Evolutionary conservation across 2,113 vertebrate genomes (phyloP), one percentile per base, ranked within the genome.

Genomic region (Pollimyrus isidori): DNA sequence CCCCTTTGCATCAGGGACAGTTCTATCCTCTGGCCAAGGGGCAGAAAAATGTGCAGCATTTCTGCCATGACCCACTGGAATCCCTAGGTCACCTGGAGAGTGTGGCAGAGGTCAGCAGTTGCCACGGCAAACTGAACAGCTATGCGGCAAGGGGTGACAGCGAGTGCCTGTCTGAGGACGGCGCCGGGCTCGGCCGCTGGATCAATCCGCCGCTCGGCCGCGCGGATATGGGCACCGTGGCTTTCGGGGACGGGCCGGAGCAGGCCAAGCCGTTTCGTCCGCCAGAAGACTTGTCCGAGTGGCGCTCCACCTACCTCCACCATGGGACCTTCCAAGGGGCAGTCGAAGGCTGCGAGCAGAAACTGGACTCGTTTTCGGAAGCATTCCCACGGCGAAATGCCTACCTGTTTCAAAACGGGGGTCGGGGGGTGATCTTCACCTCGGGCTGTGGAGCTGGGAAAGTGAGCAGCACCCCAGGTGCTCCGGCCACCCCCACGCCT

Each of bases 291-390:
- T 58, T 0, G 7, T 46, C 30, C 26, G 52, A 0, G 13, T 21
- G 90, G 89, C 30, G 89, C 50, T 87, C 93, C 3, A 88, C 87
- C 1, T 80, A 65, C 53, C 87, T 23, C 39, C 49, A 1, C 69
- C 91, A 0, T 91, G 92, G 91, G 90, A 0, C 91, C 93, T 0
- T 88, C 84, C 19, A 4, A 90, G 0, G 56, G 56, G 90, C 46
- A 49, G 85, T 76, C 1, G 89, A 90, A 82, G 88, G 89, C 0
- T 92, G 91, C 86, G 91, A 92, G n/a, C 96, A 96, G 90, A 96
- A 95, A 89, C 93, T 96, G 91, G 96, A 96, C 91, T 96, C 96
- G 0, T 96, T 96, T 90, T 94, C 94, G 0, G 95, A 96, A 21
- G 95, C 96, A 0, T 96, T 96, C 85, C 92, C 93, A 87, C 90